These are phyloP conservation scores for Etheostoma spectabile DNA, from an alignment of 2,113 vertebrate species.

Conservation along the genomic window DNA sequence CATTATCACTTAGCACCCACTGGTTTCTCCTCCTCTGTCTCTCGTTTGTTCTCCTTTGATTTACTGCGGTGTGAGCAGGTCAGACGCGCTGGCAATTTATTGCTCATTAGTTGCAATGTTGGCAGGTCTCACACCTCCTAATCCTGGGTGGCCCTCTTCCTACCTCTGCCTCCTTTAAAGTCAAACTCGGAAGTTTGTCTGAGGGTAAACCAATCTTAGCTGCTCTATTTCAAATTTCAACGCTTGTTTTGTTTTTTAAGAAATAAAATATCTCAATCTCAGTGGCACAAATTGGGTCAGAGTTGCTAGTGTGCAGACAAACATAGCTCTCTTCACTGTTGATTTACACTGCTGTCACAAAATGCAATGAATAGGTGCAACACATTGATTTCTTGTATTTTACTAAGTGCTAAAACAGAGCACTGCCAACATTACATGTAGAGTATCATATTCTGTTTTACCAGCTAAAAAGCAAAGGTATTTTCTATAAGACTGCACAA, in stretches of 20 bases:
- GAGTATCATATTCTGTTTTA: neutral
- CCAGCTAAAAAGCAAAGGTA: neutral
- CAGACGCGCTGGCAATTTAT: slow-evolving; percentile 28
- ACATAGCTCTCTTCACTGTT: neutral
- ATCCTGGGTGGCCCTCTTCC: slow-evolving; percentile 55
- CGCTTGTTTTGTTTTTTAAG: neutral
- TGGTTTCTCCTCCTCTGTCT: neutral
- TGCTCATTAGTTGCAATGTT: slow-evolving; percentile 50
- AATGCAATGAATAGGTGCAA: neutral
- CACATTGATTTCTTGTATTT: neutral
- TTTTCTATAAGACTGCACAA: neutral
- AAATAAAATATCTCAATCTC: neutral
- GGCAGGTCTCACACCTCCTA: slow-evolving; percentile 53
- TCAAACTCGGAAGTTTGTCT: slow-evolving; percentile 17
- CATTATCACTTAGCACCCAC: neutral
- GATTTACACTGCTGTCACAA: neutral
- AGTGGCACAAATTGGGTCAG: neutral
- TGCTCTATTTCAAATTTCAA: neutral
- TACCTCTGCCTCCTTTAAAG: slow-evolving; percentile 5
- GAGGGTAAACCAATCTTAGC: neutral
- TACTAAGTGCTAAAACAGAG: neutral
- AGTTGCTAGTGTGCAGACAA: neutral
- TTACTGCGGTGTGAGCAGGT: slow-evolving; percentile 39
- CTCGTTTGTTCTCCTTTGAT: slow-evolving; percentile 29
- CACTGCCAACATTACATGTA: neutral